Evolutionary conservation across 2,888 invertebrate species (phyloP), one percentile per base, ranked within the genome.

Genomic region (Trichogramma evanescens): DNA sequence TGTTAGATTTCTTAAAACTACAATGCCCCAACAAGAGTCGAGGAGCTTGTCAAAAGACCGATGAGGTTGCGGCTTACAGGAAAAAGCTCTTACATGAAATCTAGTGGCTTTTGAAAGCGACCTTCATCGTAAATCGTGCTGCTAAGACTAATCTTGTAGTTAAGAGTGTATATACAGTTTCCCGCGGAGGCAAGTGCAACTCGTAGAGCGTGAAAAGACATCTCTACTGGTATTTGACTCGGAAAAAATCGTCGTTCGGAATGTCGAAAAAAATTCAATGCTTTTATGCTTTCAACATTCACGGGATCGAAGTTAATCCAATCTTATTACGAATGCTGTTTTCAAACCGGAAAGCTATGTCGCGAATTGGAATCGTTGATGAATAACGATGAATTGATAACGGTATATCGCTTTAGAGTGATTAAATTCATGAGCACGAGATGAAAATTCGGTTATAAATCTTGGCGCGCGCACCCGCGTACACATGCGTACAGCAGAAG

Each of bases 11-110:
- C 9, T 26, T 26, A 26, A 26, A 26, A 26, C 3, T 26, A 26
- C 65, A 42, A 6, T 41, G 49, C 9, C 10, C 9, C 48, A 46
- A 68, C 59, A 63, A 65, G 63, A 54, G 48, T 51, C 40, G 42
- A 42, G 45, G 43, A 38, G 39, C 54, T 62, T 54, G 62, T 46
- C 61, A 58, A 61, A 69, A 67, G 65, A 61, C 71, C 72, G 71
- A 74, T 3, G 26, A 26, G 26, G 73, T 76, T 73, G 70, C 70
- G 71, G 74, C 76, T 77, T 77, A 77, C 77, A 77, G 74, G 76
- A 70, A 76, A 77, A 77, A 76, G 77, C 77, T 77, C 77, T 77
- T 76, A 77, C 72, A 74, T 71, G 73, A 75, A 74, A 76, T 72
- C 74, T 50, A 26, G 26, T 69, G 62, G 67, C 67, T 70, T 69